Conservation (phyloP, 2,797 vertebrate species). For the Nyctalus aviator region DNA sequence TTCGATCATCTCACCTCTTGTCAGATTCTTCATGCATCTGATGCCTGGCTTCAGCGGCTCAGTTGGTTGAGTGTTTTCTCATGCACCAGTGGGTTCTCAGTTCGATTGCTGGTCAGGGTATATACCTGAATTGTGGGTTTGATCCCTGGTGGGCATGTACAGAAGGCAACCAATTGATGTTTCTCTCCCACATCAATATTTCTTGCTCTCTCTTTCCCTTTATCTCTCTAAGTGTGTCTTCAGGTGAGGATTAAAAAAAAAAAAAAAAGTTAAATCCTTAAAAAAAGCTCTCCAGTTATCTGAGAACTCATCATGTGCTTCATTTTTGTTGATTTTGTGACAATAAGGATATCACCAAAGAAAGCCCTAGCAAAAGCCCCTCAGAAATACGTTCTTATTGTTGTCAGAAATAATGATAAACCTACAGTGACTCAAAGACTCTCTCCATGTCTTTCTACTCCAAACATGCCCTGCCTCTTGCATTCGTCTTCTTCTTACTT, state of each 20-base stretch:
- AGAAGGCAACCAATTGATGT: neutral
- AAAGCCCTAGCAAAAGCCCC: neutral
- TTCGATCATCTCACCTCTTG: neutral
- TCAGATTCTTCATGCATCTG: neutral
- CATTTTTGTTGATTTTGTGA: neutral
- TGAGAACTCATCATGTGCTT: neutral
- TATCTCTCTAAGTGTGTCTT: neutral
- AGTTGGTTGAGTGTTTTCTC: neutral
- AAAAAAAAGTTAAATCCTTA: neutral
- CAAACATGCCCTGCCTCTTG: neutral
- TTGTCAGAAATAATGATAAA: neutral
- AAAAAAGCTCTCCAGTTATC: neutral
- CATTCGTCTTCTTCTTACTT: neutral
- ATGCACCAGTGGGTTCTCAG: neutral
- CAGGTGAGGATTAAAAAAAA: neutral
- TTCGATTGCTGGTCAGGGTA: neutral
- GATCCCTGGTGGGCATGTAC: neutral
- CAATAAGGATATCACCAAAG: neutral
- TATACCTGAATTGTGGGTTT: neutral
- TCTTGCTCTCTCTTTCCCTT: neutral
- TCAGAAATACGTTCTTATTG: neutral
- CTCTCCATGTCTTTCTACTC: neutral
- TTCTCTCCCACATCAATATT: neutral
- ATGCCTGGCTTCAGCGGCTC: neutral
- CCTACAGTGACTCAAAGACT: neutral